phyloP scores from a whole-genome alignment of 2,888 invertebrate genomes.

The Leptarthrus brevirostris region DNA sequence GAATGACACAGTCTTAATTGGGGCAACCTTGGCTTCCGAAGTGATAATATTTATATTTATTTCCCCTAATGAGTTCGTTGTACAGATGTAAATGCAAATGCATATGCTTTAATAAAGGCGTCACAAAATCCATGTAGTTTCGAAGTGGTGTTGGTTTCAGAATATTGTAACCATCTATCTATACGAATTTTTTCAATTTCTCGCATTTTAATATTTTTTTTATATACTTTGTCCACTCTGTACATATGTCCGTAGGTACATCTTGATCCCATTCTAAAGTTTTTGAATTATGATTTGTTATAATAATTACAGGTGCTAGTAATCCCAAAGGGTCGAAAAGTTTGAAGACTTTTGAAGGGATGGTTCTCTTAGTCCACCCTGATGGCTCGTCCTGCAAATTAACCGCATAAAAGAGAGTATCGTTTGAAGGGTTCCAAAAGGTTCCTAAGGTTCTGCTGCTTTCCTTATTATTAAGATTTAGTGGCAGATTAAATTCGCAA shows the following conservation, averaged over 20 bases:
- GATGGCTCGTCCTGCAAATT: not conserved
- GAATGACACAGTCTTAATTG: not conserved
- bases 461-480: not conserved
- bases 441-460: not conserved
- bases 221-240: not conserved
- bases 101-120: not conserved
- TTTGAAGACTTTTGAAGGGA: not conserved
- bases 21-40: conserved; percentile 19
- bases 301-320: not conserved
- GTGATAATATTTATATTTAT: too few relatives aligned
- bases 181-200: not conserved
- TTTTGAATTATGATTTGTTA: not conserved
- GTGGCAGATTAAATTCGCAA: not conserved
- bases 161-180: not conserved
- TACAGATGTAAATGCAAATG: too few relatives aligned
- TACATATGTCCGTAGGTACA: not conserved
- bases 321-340: not conserved
- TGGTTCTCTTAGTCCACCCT: not conserved
- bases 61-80: not conserved
- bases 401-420: not conserved
- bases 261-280: not conserved
- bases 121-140: not conserved
- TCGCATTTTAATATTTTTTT: not conserved
- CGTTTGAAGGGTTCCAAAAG: not conserved
- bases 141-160: not conserved